phyloP scores from a whole-genome alignment of 2,888 invertebrate genomes.

The Chrysolina oricalcia region DNA sequence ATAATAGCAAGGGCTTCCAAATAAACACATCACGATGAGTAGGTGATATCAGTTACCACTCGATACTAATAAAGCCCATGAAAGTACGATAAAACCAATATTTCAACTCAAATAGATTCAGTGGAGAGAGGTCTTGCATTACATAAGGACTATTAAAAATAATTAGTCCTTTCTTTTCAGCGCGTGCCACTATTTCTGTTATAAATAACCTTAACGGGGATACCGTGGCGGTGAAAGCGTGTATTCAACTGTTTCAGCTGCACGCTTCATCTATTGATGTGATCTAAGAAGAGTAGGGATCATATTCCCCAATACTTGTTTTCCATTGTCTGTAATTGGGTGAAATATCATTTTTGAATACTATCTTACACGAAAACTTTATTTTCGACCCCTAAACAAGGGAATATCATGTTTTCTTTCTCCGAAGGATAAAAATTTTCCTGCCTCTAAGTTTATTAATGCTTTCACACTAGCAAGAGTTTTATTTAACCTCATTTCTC shows the following conservation, averaged over 20 bases:
- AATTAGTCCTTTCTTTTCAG: constrained; percentile 68
- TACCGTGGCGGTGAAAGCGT: constrained; percentile 60
- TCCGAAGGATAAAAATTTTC: no score
- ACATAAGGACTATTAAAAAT: constrained; percentile 69
- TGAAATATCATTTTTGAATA: no score
- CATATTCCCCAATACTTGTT: neutral
- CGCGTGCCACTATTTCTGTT: constrained; percentile 66
- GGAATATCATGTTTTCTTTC: no score
- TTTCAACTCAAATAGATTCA: constrained; percentile 41
- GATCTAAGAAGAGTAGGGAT: constrained; percentile 23
- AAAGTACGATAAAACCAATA: constrained; percentile 45
- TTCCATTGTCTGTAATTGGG: no score
- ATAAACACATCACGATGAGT: constrained; percentile 12
- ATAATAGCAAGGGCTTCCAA: neutral
- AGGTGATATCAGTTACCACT: neutral
- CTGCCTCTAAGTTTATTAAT: no score
- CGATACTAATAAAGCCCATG: constrained; percentile 31
- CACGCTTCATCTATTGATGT: constrained; percentile 44
- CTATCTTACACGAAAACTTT: no score
- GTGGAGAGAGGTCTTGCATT: constrained; percentile 53
- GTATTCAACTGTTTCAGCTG: constrained; percentile 55
- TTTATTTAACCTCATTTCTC: no score
- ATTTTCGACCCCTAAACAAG: no score
- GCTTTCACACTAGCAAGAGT: no score
- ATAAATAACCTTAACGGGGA: constrained; percentile 65